These are phyloP conservation scores for Limnephilus auricula DNA, from an alignment of 2,888 invertebrate genomes.

Conservation along the genomic window DNA sequence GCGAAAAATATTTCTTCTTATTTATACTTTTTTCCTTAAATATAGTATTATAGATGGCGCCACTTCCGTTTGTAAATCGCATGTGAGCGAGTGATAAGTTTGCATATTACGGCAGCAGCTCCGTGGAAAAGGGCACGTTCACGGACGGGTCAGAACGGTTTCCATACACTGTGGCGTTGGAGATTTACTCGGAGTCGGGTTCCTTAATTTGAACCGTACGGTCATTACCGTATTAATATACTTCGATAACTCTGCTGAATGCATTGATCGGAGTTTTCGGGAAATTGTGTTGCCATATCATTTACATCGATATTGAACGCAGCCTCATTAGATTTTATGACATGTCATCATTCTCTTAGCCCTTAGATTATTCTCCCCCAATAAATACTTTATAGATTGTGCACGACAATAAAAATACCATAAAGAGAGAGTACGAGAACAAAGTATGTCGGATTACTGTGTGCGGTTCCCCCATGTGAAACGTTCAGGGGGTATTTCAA, in stretches of 20 bases:
- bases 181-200: too few species aligned
- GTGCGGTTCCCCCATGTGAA: conserved; percentile 45
- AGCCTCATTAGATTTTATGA: neutral
- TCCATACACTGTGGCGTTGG: too few species aligned
- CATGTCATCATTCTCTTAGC: neutral
- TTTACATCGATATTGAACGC: neutral
- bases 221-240: too few species aligned
- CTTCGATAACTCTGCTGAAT: neutral
- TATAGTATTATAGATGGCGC: too few species aligned
- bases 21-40: too few species aligned
- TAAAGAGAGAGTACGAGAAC: conserved; percentile 10
- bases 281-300: neutral
- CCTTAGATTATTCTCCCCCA: neutral
- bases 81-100: too few species aligned
- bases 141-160: too few species aligned
- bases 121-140: too few species aligned
- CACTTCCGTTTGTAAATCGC: too few species aligned
- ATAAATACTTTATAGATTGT: neutral
- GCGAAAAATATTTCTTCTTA: too few species aligned
- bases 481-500: conserved; percentile 50
- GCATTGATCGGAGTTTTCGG: neutral
- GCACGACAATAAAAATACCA: neutral
- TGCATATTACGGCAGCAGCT: too few species aligned
- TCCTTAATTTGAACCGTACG: too few species aligned
- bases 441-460: conserved; percentile 1